Conservation (phyloP, 2,888 invertebrate genomes). For the Pinctada fucata region DNA sequence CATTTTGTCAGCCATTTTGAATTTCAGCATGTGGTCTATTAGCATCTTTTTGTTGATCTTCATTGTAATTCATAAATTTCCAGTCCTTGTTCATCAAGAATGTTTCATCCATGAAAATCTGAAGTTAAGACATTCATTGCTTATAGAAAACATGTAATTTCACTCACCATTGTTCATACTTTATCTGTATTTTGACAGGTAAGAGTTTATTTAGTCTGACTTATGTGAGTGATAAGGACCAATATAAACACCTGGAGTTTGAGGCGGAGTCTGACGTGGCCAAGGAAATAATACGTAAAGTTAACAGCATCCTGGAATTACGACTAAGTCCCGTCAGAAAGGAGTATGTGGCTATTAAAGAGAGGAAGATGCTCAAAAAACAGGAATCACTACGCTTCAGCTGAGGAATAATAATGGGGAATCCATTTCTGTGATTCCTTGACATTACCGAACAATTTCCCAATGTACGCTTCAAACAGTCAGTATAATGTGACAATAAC, state of each 20-base stretch:
- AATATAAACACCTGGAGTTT: constrained; percentile 90
- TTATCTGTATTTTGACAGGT: constrained; percentile 58
- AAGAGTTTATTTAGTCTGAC: constrained; percentile 87
- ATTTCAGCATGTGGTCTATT: background rate
- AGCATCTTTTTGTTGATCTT: background rate
- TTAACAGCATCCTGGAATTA: constrained; percentile 90
- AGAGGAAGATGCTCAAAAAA: constrained; percentile 80
- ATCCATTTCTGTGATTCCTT: no score
- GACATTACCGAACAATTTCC: no score
- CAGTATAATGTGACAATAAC: no score
- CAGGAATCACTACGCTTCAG: constrained; percentile 52
- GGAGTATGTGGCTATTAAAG: constrained; percentile 88
- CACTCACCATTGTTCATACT: no score
- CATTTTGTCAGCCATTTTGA: no score
- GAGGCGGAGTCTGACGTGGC: constrained; percentile 88
- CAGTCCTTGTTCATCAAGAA: background rate
- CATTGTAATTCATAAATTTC: background rate
- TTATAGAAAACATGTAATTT: no score
- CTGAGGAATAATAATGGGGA: background rate
- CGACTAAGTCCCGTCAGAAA: constrained; percentile 87
- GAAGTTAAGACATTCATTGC: background rate
- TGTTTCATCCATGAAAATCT: background rate
- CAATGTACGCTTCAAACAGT: no score
- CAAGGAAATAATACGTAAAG: constrained; percentile 90
- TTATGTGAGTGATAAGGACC: constrained; percentile 79